Evolutionary conservation across 2,797 vertebrate species (phyloP), one percentile per base, ranked within the genome.

Genomic region (Sebastiscus albofasciatus): DNA sequence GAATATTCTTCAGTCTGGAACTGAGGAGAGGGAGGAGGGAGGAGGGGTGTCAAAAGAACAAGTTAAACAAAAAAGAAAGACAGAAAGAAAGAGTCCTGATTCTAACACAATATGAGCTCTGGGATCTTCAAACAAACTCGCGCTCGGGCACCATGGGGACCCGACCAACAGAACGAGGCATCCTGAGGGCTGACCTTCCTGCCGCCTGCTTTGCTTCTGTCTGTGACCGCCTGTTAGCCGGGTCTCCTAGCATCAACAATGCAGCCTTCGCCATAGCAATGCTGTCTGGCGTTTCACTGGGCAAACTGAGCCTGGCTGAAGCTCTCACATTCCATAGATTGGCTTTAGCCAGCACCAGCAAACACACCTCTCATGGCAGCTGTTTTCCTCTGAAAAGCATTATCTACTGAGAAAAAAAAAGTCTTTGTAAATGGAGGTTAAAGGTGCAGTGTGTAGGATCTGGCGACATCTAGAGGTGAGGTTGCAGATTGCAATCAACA

Each of bases 61-160:
- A 67, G 34, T 77, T 73, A 26, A 77, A 86, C 67, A 87, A 77
- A 84, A 61, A 72, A 29, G 66, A 49, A 46, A 59, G 56, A 1
- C 46, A 34, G 42, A 81, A 74, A 83, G 72, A 80, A 82, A 85
- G 79, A 93, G 92, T 95, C 87, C 4, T 91, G 94, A 89, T 81
- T 77, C 78, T 83, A 84, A 91, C 92, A 96, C 95, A 96, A 96
- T 96, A 91, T 67, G 2, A 89, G 95, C 90, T 96, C 97, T 99
- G 98, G 97, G 97, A 98, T 99, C 97, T 94, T 96, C 97, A 98
- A 98, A 99, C 95, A 98, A 97, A 97, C 96, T 93, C 82, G 14
- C 80, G 87, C 76, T 82, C 83, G 31, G 95, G 96, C 95, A 94
- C 97, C 97, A 97, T 96, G 97, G 96, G 96, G 96, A 98, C 96